Evolutionary conservation across 2,888 invertebrate genomes (phyloP), one percentile per base, ranked within the genome.

Genomic region (Subacronicta megacephala): DNA sequence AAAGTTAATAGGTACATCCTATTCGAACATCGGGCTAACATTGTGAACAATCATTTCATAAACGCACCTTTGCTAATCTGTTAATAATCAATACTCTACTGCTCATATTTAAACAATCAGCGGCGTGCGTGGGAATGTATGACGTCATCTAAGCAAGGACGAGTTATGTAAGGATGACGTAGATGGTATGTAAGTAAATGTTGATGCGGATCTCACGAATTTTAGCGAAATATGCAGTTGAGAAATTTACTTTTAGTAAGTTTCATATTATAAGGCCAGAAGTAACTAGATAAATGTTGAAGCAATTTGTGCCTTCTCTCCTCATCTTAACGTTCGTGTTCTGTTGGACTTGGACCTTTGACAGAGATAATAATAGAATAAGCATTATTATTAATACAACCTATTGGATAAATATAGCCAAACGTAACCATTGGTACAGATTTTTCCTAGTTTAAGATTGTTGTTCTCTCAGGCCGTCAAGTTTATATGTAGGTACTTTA

Each of bases 111-210:
- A 49, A 59, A 74, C 49, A 73, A 50, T 56, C 17, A 45, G 42
- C 47, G 44, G 54, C 35, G 35, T 55, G 64, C 47, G 77, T 68
- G 68, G 69, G 69, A 69, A 68, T 47, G 63, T 15, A 18, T 72
- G 68, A 69, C 62, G 69, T 69, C 68, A 69, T 43, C 33, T 46
- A 41, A 47, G 54, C 75, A 77, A 77, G 75, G 75, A 72, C 75
- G 63, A 36, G 38, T 75, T 75, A 77, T 66, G 64, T 77, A 77
- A 77, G 6, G 23, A 51, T 76, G 70, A 73, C 76, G 75, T 56
- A 42, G 31, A 10, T 10, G n/a, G 31, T n/a, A 26, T 18, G 47
- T 38, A 70, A 65, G 59, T 51, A 40, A 43, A 29, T 23, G 38
- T 33, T 51, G 40, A 66, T 35, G 60, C 33, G 23, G 10, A 37